phyloP scores from a whole-genome alignment of 2,113 vertebrate species.

The Crotophaga sulcirostris region DNA sequence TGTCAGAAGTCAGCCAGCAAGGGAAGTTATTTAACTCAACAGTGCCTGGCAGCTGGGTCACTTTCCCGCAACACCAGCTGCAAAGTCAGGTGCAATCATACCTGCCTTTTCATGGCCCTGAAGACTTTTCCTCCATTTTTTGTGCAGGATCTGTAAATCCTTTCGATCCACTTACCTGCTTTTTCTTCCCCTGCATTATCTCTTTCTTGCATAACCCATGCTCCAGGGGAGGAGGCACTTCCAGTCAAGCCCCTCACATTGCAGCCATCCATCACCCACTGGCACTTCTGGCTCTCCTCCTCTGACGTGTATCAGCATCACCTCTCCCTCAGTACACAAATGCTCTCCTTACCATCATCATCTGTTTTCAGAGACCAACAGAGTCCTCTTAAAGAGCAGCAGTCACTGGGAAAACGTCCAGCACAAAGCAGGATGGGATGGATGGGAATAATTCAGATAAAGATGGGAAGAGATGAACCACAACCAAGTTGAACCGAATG shows the following conservation, averaged over 20 bases:
- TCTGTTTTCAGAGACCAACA: neutral
- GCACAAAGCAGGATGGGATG: neutral
- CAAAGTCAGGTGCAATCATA: neutral
- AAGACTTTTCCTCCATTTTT: neutral
- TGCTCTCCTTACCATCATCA: fast-evolving
- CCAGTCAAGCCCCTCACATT: neutral
- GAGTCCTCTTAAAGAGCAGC: neutral
- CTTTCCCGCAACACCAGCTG: neutral
- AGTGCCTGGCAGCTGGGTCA: neutral
- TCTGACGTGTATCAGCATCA: neutral
- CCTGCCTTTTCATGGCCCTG: neutral
- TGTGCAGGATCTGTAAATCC: neutral
- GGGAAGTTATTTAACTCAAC: neutral
- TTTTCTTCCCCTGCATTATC: neutral
- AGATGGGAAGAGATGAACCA: neutral
- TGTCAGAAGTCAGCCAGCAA: neutral
- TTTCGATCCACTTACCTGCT: neutral
- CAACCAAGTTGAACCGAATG: neutral
- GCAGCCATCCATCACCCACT: neutral
- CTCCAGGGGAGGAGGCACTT: neutral
- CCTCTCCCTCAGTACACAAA: neutral
- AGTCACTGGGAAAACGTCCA: neutral
- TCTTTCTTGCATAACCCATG: neutral
- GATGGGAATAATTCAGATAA: neutral
- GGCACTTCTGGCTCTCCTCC: neutral